Evolutionary conservation across 2,888 invertebrate species (phyloP), one percentile per base, ranked within the genome.

Genomic region (Heliconius ethilla): DNA sequence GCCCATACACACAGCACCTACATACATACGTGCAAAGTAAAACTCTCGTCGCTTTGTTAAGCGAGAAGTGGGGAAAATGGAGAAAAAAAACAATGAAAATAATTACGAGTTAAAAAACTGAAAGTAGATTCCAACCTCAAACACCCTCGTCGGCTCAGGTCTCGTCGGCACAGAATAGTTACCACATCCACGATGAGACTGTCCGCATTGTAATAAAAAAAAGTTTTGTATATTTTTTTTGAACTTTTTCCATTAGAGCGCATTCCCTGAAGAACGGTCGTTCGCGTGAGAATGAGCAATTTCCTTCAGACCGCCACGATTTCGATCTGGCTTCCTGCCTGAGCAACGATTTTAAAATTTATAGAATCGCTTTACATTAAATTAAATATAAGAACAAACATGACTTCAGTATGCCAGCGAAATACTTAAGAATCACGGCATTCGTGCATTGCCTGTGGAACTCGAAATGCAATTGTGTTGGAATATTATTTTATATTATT

Each of bases 211-310:
- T 87, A 88, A 91, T 90, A 86, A 92, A 51, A 90, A 82, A 87
- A 40, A 82, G 89, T 91, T 92, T 91, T 89, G 91, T 92, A 87
- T 91, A 90, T 92, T 91, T 92, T 90, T 65, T 92, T 40, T 91
- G 88, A 90, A 93, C 91, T 92, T 93, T 92, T 93, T 92, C 92
- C 92, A 93, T 93, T 92, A 93, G 90, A 89, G 87, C 89, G 88
- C 89, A 78, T 89, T 90, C 89, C 90, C 89, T 89, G 82, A 87
- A 90, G 88, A 87, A 88, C 87, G 89, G 88, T 87, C 89, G 90
- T 87, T 93, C 91, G 93, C 93, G 93, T 93, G 93, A 92, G 93
- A 93, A 93, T 93, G 93, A 94, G 92, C 93, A 93, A 93, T 93
- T 93, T 93, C 93, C 93, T 89, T 89, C 86, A 88, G 88, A 88